Base-by-base conservation (phyloP, 2,888 invertebrate species). In the Coremacera marginata region DNA sequence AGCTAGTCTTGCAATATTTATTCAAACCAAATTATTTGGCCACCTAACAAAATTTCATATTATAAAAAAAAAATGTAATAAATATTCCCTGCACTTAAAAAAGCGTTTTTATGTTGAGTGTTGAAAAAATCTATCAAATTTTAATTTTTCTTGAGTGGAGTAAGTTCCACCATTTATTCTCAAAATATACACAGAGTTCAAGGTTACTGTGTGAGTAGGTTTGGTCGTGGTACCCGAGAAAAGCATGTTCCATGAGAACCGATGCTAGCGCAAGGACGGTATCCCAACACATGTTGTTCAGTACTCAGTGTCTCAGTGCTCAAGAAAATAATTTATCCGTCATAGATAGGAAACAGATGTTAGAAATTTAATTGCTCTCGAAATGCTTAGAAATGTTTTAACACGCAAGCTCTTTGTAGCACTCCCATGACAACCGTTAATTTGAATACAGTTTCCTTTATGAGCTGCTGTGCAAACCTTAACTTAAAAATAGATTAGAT, bases 171-270 rank as follows among this genome's bases (percentile, higher is more conserved):
- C 44, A 44, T 44, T 44, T 3, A 22, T 14, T 60, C 60, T 22
- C 60, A 22, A 60, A 22, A 27, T 25, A 60, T 25, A 27, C 60
- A 27, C 7, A 22, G 44, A 71, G 71, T 71, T 71, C 57, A 82
- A 82, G 82, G 82, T 82, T 80, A 82, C 80, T 82, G 81, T 82
- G 82, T 82, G 82, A 82, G 82, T 82, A 70, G 81, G 82, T 80
- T 76, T 78, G 49, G 62, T 11, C 55, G 19, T 31, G 37, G 31
- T 22, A 31, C 60, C 60, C 57, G 19, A 34, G 34, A 31, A 31
- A 49, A 68, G 52, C 71, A 25, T 27, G 19, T 55, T 31, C 57
- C 71, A 71, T 71, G 71, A 37, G 71, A 71, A 71, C 71, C 57
- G n/a, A 27, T 51, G 52, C 16, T 27, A 16, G 70, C 57, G 60